Conservation (phyloP, 2,113 vertebrate species). For the Chiloscyllium plagiosum region DNA sequence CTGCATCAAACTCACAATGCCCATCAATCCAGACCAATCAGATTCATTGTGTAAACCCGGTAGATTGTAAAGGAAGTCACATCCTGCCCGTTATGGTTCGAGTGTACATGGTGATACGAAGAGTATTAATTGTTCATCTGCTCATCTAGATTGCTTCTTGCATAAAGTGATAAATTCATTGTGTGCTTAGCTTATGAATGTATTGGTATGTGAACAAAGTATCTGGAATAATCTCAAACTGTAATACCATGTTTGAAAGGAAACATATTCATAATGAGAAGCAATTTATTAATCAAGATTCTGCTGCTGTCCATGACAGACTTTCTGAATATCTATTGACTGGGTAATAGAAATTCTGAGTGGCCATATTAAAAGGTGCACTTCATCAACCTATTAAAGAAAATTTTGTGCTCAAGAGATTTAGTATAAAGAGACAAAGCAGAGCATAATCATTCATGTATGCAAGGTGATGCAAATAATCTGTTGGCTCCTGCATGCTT, state of each 20-base stretch:
- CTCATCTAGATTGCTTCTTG: background rate
- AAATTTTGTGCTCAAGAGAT: constrained; percentile 4
- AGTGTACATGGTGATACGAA: background rate
- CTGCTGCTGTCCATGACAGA: background rate
- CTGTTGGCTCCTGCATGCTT: background rate
- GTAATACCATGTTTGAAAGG: background rate
- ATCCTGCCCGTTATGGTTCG: background rate
- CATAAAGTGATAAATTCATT: background rate
- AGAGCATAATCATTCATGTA: constrained; percentile 2
- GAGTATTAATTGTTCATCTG: background rate
- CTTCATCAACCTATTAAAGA: constrained; percentile 18
- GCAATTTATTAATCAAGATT: background rate
- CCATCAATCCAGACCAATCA: background rate
- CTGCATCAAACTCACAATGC: background rate
- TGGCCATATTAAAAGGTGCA: background rate
- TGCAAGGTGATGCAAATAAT: constrained; percentile 18
- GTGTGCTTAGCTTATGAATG: background rate
- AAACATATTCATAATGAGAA: background rate
- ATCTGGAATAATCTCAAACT: background rate
- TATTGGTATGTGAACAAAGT: background rate
- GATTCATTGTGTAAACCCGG: background rate
- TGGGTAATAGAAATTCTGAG: background rate
- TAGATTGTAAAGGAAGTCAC: background rate
- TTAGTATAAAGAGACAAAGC: background rate
- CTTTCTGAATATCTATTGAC: constrained; percentile 1